A percentile compares a stretch with the other conserved stretches of the same genome.
phyloP scores from a whole-genome alignment of 1,140 invertebrate genomes.

The Drosophila ercepeae region DNA sequence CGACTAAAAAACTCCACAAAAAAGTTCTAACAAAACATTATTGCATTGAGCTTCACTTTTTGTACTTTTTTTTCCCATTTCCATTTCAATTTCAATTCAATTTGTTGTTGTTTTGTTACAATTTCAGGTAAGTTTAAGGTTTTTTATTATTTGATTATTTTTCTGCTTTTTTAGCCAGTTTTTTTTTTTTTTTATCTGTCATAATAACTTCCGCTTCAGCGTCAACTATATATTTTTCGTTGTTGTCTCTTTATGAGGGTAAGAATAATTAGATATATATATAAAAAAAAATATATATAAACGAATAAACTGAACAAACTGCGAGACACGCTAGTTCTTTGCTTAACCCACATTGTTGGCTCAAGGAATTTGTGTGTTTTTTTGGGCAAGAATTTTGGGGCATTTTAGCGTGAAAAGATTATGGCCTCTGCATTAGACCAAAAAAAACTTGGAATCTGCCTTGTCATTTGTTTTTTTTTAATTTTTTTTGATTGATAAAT shows the following conservation, averaged over 20 bases:
- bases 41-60: constrained; percentile 57
- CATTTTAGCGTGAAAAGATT: constrained; percentile 41
- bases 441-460: too few relatives aligned
- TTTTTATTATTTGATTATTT: constrained; percentile 18
- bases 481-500: neutral
- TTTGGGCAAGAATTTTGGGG: constrained; percentile 29
- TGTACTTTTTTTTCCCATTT: constrained; percentile 43
- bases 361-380: constrained; percentile 14
- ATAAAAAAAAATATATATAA: neutral
- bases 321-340: constrained; percentile 16
- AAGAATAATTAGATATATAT: constrained; percentile 26
- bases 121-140: constrained; percentile 4
- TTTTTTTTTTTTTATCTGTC: constrained; percentile 58
- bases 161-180: constrained; percentile 1
- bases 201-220: constrained; percentile 71
- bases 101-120: constrained; percentile 17
- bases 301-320: neutral
- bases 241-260: constrained; percentile 36
- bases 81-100: constrained; percentile 23
- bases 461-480: neutral
- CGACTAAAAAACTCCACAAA: constrained; percentile 45
- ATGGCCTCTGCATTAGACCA: constrained; percentile 25
- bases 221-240: constrained; percentile 34
- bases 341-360: constrained; percentile 44
- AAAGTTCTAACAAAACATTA: constrained; percentile 43